phyloP scores from a whole-genome alignment of 2,797 vertebrate genomes.

The Cheirogaleus major region DNA sequence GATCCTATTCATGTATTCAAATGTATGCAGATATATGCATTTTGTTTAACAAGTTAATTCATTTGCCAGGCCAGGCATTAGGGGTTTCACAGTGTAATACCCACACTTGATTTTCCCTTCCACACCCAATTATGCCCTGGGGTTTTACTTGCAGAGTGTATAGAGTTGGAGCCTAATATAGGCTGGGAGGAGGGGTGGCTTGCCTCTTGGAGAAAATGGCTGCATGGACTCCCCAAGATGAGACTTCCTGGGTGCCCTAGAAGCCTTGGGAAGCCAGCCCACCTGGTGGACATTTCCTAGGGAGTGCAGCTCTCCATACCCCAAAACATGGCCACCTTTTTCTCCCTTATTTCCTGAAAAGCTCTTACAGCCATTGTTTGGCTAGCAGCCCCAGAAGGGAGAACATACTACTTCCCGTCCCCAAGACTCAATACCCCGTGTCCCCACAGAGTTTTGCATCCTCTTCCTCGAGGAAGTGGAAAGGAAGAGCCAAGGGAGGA shows the following conservation, averaged over 20 bases:
- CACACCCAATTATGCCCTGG: neutral
- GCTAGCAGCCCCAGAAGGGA: too few species aligned
- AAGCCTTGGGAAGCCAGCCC: neutral
- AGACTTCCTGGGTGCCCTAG: neutral
- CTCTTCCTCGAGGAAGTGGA: neutral
- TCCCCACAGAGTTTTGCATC: neutral
- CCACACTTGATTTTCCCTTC: conserved; percentile 60
- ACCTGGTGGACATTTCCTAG: neutral
- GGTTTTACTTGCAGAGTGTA: conserved; percentile 22
- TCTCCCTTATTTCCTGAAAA: neutral
- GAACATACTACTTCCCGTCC: too few species aligned
- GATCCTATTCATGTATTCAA: conserved; percentile 71
- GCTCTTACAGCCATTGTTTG: neutral
- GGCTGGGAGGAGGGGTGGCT: neutral
- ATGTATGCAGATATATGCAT: conserved; percentile 76
- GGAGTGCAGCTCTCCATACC: neutral
- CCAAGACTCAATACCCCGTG: too few species aligned
- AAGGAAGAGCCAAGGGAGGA: neutral
- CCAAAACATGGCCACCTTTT: rapidly evolving
- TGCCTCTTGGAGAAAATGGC: neutral
- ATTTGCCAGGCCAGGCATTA: conserved; percentile 66
- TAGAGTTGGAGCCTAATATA: neutral
- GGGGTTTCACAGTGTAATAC: conserved; percentile 53
- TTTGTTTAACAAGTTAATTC: conserved; percentile 78
- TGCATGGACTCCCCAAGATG: neutral